Percentiles rank a stretch among this genome's conserved stretches.
Evolutionary conservation across 2,797 vertebrate genomes (phyloP).

Genomic region (Chelon auratus): DNA sequence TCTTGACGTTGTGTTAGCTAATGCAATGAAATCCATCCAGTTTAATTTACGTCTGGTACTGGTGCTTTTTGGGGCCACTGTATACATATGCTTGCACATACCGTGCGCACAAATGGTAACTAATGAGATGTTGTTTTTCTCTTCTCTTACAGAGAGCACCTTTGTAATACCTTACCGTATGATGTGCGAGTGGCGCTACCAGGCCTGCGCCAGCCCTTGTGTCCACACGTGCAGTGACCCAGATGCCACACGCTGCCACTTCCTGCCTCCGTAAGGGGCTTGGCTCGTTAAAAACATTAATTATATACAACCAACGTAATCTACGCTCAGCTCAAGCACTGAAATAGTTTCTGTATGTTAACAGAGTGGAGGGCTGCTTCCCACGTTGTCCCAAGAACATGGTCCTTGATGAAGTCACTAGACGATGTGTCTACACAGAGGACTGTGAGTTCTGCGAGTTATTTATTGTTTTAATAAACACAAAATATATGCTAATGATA

Average conservation of each 20-base stretch:
- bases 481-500: not conserved
- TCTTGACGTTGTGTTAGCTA: too few relatives aligned
- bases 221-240: conserved; percentile 94
- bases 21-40: not conserved
- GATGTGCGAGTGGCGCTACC: conserved; percentile 98
- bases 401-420: conserved; percentile 96
- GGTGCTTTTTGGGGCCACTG: conserved; percentile 9
- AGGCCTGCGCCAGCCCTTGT: conserved; percentile 92
- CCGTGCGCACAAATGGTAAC: not conserved
- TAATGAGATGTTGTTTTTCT: conserved; percentile 9
- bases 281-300: conserved; percentile 11
- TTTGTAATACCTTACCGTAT: conserved; percentile 94
- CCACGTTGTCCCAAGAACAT: conserved; percentile 94
- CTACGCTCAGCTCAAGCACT: conserved; percentile 1
- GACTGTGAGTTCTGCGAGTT: conserved; percentile 90
- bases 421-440: conserved; percentile 94
- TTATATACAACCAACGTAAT: conserved; percentile 17
- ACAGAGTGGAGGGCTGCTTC: conserved; percentile 96
- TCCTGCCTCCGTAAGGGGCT: conserved; percentile 92
- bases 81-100: not conserved
- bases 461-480: not conserved
- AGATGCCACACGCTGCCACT: conserved; percentile 89
- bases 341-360: conserved; percentile 50
- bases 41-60: not conserved
- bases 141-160: conserved; percentile 87